Base-by-base conservation (phyloP, 2,113 vertebrate genomes). In the Ctenomys sociabilis region DNA sequence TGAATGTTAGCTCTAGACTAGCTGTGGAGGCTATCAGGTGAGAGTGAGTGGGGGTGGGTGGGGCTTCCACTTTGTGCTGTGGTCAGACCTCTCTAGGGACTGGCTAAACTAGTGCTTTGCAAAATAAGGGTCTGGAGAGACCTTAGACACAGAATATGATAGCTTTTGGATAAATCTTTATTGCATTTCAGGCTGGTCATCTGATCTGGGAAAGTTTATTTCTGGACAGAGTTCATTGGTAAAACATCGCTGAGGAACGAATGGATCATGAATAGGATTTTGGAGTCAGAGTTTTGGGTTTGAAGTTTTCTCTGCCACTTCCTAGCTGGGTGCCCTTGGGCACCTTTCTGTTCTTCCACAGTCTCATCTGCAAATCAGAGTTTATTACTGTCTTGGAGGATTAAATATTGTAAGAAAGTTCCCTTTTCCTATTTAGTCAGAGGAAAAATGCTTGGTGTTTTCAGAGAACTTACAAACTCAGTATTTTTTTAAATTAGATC, bases 181-280 rank as follows among this genome's bases (percentile, higher is more conserved):
- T 22, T 82, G 32, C 13, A 68, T 0, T 63, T 30, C 49, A 43
- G 30, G 68, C 43, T 83, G 30, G 49, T 80, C 24, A 54, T 26
- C 5, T 37, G 43, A 49, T 24, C 35, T 49, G 75, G 26, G 73
- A 57, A 82, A 43, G 70, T 37, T n/a, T 82, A 12, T 54, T 40
- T 92, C 57, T 70, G 22, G 63, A 61, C 21, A 73, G 92, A 81
- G 37, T 80, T 96, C 72, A 70, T 77, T 24, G 80, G 85, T 40
- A 40, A 93, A 54, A 21, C 45, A 68, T 7, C 40, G 12, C 11
- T 40, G 68, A 87, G 9, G 57, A 82, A 72, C 54, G 54, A 84
- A 43, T 88, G 78, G 72, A 64, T 40, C 54, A 54, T 57, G 63
- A 61, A 35, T 73, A 59, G 54, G 70, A 57, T 14, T 85, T 89